Conservation (phyloP, 2,888 invertebrate species). For the Teleiodes luculella region DNA sequence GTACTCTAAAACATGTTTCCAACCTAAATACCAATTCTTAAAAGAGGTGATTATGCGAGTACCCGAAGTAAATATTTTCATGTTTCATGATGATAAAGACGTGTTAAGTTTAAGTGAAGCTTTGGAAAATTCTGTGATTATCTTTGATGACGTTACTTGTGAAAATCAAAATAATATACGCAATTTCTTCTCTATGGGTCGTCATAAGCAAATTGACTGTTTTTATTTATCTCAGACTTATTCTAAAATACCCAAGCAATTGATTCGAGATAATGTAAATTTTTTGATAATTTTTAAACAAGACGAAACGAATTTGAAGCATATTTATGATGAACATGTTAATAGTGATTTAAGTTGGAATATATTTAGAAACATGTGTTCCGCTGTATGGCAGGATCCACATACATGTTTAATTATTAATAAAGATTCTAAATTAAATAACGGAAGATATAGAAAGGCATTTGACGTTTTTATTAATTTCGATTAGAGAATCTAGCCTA, state of each 20-base stretch:
- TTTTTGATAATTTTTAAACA: slow-evolving; percentile 32
- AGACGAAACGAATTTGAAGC: slow-evolving; percentile 33
- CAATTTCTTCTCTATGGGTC: slow-evolving; percentile 19
- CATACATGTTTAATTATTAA: slow-evolving; percentile 23
- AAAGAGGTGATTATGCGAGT: slow-evolving; percentile 14
- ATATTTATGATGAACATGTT: slow-evolving; percentile 35
- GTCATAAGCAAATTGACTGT: slow-evolving; percentile 19
- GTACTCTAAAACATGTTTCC: slow-evolving; percentile 23
- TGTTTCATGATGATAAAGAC: slow-evolving; percentile 15
- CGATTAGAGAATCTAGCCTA: background rate
- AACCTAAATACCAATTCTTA: slow-evolving; percentile 23
- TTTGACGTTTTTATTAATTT: slow-evolving; percentile 5
- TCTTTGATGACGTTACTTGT: slow-evolving; percentile 18
- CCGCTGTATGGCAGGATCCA: slow-evolving; percentile 17
- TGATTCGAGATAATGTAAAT: slow-evolving; percentile 31
- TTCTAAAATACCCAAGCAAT: slow-evolving; percentile 33
- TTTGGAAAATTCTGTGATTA: slow-evolving; percentile 16
- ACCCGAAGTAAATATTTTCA: slow-evolving; percentile 15
- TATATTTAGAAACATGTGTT: slow-evolving; percentile 26
- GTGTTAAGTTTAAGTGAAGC: background rate
- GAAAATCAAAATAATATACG: slow-evolving; percentile 20
- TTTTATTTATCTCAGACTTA: slow-evolving; percentile 32
- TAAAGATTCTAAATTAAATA: slow-evolving; percentile 22
- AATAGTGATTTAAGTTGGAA: slow-evolving; percentile 27
- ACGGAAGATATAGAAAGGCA: slow-evolving; percentile 9